These are phyloP conservation scores for Henricia sp. DNA, from an alignment of 53 echinoderm and acorn worm species.

Conservation along the genomic window DNA sequence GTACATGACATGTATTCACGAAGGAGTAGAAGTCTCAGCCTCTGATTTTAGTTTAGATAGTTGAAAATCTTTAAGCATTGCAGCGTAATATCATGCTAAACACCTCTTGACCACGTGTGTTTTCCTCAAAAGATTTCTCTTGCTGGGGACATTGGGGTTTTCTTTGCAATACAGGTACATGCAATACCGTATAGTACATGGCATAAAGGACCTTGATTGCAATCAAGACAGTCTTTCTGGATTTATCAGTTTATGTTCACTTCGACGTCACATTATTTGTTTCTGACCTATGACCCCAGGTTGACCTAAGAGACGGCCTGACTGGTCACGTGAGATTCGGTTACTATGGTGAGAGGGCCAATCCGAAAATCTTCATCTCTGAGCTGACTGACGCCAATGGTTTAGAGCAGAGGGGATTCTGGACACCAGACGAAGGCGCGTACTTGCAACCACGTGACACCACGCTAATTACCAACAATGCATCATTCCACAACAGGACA, in stretches of 20 bases:
- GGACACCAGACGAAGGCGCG: conserved; percentile 64
- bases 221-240: too few relatives aligned
- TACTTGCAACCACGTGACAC: conserved; percentile 43
- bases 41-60: too few relatives aligned
- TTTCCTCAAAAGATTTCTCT: too few relatives aligned
- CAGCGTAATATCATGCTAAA: too few relatives aligned
- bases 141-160: too few relatives aligned
- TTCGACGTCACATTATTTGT: not conserved
- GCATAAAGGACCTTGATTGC: too few relatives aligned
- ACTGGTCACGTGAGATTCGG: conserved; percentile 78
- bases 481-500: conserved; percentile 66
- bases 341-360: conserved; percentile 47
- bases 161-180: too few relatives aligned
- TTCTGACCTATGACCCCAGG: conserved; percentile 3
- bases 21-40: too few relatives aligned
- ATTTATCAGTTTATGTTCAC: too few relatives aligned
- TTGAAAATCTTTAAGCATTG: too few relatives aligned
- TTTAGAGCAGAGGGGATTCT: conserved; percentile 81
- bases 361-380: conserved; percentile 69
- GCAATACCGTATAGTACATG: too few relatives aligned
- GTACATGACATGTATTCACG: not conserved
- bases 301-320: conserved; percentile 62
- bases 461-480: conserved; percentile 15
- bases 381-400: conserved; percentile 66
- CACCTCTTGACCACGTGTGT: too few relatives aligned